phyloP scores from a whole-genome alignment of 2,888 invertebrate genomes.

The Orthonevra nobilis region DNA sequence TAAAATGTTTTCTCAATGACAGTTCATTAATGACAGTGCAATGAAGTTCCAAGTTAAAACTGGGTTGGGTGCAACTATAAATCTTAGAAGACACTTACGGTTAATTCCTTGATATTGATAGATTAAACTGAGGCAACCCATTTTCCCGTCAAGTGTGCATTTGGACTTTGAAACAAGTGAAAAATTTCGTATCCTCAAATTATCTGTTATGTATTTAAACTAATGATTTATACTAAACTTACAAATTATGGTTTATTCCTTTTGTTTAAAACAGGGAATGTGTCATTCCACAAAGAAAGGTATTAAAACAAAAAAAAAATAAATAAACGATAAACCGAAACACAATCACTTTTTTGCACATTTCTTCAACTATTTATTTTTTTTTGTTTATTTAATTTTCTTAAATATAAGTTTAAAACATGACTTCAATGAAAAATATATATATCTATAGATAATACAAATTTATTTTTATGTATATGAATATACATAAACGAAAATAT shows the following conservation, averaged over 20 bases:
- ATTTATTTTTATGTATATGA: not conserved
- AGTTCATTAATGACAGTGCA: no score
- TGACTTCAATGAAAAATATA: slow-evolving; percentile 14
- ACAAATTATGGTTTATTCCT: no score
- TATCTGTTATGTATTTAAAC: slow-evolving; percentile 72
- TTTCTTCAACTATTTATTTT: slow-evolving; percentile 6
- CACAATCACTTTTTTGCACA: slow-evolving; percentile 43
- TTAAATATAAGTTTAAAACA: slow-evolving; percentile 15
- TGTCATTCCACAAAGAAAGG: slow-evolving; percentile 88
- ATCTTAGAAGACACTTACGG: no score
- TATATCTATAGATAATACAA: not conserved
- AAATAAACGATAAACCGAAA: slow-evolving; percentile 10
- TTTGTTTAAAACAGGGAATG: slow-evolving; percentile 88
- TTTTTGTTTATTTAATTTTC: slow-evolving; percentile 1
- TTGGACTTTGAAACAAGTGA: no score
- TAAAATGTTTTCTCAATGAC: no score
- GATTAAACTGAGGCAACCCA: no score
- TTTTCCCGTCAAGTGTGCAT: no score
- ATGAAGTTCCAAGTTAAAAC: no score
- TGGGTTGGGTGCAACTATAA: no score
- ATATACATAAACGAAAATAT: slow-evolving; percentile 3
- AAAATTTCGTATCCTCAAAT: slow-evolving; percentile 21
- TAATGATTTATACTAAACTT: slow-evolving; percentile 77
- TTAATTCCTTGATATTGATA: no score
- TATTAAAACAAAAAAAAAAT: slow-evolving; percentile 74